Base-by-base conservation (phyloP, 2,797 vertebrate species). In the Eulemur mongoz region DNA sequence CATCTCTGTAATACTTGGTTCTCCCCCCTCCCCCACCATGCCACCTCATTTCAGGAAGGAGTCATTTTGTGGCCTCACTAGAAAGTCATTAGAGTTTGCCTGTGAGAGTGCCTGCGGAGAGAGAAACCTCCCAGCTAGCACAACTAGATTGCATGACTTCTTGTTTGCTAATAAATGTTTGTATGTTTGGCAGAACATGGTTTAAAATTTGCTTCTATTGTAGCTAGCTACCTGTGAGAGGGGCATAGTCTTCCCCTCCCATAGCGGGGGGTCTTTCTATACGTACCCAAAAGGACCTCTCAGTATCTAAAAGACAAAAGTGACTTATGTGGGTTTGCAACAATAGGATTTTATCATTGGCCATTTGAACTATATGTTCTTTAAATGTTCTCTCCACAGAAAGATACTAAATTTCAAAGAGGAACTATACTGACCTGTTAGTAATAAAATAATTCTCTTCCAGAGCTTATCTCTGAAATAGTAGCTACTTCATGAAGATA, bases 91-190 rank as follows among this genome's bases (percentile, higher is more conserved):
- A 4, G 30, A 15, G 10, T 75, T 89, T 54, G 22, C 54, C 84
- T 65, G 7, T 13, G 72, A 48, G 59, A 57, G 4, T 59, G 11
- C 43, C 4, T 35, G 57, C 65, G 32, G 81, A 72, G 79, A 76
- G 27, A 80, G 23, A 35, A 57, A 83, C 38, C 27, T 85, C 59
- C 23, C 27, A 92, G 52, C 15, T 89, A 59, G 22, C 72, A 30
- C 91, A 80, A 76, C 35, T 82, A 72, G 27, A 22, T 14, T 45
- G 50, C 40, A 50, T 78, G 75, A 76, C 52, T 92, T 93, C 82
- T 76, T 96, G 25, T 92, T 92, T 93, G 72, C 67, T 89, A 40
- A 78, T 45, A 61, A 88, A 73, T 88, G 30, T 84, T 91, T 86
- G 45, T 67, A 78, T 59, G 63, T 81, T 96, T 92, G 72, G n/a